These are phyloP conservation scores for Loripinus fragilis DNA, from an alignment of 2,888 invertebrate species.

Conservation along the genomic window DNA sequence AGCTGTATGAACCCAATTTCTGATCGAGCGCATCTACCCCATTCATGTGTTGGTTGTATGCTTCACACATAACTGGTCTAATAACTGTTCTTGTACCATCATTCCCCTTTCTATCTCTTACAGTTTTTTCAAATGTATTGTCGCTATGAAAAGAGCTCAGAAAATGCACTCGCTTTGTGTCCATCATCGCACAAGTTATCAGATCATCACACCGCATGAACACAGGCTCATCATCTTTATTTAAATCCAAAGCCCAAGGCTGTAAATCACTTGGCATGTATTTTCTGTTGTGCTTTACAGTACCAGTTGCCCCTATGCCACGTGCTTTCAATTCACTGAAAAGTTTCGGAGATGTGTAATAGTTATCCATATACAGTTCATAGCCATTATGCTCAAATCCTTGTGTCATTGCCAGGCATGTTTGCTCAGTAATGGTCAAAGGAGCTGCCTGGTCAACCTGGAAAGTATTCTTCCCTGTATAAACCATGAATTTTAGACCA, in stretches of 20 bases:
- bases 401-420: not conserved
- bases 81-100: slow-evolving; percentile 27
- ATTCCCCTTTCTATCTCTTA: slow-evolving; percentile 9
- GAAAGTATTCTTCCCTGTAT: slow-evolving; percentile 23
- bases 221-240: slow-evolving; percentile 57
- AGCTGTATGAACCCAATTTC: not conserved
- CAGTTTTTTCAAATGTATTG: slow-evolving; percentile 27
- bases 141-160: slow-evolving; percentile 20
- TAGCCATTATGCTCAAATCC: not conserved
- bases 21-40: slow-evolving; percentile 34
- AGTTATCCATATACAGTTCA: slow-evolving; percentile 10
- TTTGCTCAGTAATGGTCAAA: slow-evolving; percentile 39
- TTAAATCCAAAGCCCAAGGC: slow-evolving; percentile 23
- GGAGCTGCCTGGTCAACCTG: not conserved
- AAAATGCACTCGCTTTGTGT: slow-evolving; percentile 54
- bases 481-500: slow-evolving; percentile 32
- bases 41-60: slow-evolving; percentile 35
- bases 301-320: slow-evolving; percentile 41
- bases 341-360: slow-evolving; percentile 8
- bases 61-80: slow-evolving; percentile 34
- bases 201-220: slow-evolving; percentile 44
- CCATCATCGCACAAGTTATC: slow-evolving; percentile 57
- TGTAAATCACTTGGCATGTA: slow-evolving; percentile 43
- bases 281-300: slow-evolving; percentile 42
- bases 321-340: slow-evolving; percentile 28